Conservation (phyloP, 2,113 vertebrate genomes). For the Eulemur macaco region DNA sequence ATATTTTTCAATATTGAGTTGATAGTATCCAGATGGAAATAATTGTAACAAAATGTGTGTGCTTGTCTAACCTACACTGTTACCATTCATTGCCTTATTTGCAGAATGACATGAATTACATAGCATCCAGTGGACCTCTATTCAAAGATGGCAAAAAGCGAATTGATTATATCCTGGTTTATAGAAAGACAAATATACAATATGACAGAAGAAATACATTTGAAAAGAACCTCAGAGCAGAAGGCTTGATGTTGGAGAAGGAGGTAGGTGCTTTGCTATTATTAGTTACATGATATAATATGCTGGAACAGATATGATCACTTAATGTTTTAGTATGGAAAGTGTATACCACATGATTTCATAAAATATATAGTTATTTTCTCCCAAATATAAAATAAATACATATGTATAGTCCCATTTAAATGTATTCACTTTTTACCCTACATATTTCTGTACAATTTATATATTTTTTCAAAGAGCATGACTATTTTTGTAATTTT, state of each 20-base stretch:
- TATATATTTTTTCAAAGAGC: conserved; percentile 42
- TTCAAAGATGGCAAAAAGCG: conserved; percentile 98
- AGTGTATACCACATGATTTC: neutral
- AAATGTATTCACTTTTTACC: neutral
- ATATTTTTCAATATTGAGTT: neutral
- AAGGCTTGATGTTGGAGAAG: conserved; percentile 97
- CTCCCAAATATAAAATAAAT: neutral
- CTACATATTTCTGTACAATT: neutral
- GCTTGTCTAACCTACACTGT: neutral
- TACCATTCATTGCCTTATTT: conserved; percentile 41
- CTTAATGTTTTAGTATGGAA: neutral
- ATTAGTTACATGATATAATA: neutral
- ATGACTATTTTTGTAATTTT: conserved; percentile 5
- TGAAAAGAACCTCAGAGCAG: conserved; percentile 97
- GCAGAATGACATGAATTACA: conserved; percentile 84
- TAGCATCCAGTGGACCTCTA: conserved; percentile 89
- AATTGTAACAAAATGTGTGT: neutral
- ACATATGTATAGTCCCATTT: neutral
- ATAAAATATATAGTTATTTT: neutral
- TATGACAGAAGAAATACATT: conserved; percentile 97
- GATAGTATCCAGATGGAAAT: neutral
- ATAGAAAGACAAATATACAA: conserved; percentile 96
- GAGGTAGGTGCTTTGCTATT: conserved; percentile 87
- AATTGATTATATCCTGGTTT: conserved; percentile 98
- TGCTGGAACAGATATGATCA: neutral